Evolutionary conservation across 2,797 vertebrate genomes (phyloP), one percentile per base, ranked within the genome.

Genomic region (Poeciliopsis presidionis): DNA sequence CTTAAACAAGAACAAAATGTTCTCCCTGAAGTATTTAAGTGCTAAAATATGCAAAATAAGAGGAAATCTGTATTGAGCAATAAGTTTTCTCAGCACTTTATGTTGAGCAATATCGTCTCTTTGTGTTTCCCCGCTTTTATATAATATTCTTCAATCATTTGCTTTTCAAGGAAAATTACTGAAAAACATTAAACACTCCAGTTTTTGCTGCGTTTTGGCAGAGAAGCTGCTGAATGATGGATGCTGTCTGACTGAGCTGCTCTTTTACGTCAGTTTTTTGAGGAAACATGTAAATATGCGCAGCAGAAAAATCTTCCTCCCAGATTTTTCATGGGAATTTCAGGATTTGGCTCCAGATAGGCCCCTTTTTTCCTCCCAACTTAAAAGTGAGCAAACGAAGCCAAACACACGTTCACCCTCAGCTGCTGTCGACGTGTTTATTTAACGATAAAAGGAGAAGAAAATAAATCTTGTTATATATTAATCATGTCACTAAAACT

Each of bases 271-370:
- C 63, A 46, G 36, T 57, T 71, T 25, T 45, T 45, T 33, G 11
- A 69, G 75, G 30, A 12, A 69, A 76, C 25, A n/a, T 2, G 25
- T 76, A 39, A 65, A 75, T 22, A 63, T 36, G 22, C 46, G 39
- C 16, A 41, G 36, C 65, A 77, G 47, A 77, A 77, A 70, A 25
- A 47, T 18, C 16, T 28, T 47, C 53, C 47, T 20, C 33, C 11
- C 47, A 33, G 16, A 43, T 3, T 30, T 28, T 65, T 67, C 45
- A 67, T 51, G 63, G 63, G 75, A 77, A 77, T 25, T 28, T 22
- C 43, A 5, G 53, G 36, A 41, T 6, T 25, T 20, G 8, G 63
- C 25, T 28, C 0, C 25, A 43, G 46, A 20, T 53, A 4, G 22
- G 41, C 5, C 4, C 30, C 53, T 43, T 28, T 22, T 49, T 36